These are phyloP conservation scores for Ptiloglossa arizonensis DNA, from an alignment of 1,140 invertebrate genomes.

Conservation along the genomic window DNA sequence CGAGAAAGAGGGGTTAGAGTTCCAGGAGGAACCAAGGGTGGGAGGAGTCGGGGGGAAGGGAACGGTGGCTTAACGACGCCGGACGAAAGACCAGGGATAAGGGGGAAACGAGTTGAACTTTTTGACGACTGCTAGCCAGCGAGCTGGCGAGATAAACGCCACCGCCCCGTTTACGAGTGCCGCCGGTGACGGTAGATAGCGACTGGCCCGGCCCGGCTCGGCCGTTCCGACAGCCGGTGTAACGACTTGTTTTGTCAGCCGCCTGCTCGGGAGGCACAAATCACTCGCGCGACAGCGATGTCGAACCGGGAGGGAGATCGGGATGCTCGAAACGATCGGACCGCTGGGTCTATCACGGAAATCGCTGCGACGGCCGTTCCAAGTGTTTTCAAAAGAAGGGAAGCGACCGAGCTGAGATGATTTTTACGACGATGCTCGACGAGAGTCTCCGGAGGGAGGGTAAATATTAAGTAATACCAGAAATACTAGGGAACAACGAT, in stretches of 20 bases:
- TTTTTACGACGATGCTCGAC: background rate
- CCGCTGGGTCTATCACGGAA: conserved; percentile 38
- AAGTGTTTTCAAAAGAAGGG: conserved; percentile 23
- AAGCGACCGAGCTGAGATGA: background rate
- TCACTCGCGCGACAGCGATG: conserved; percentile 46
- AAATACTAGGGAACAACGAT: too few species aligned
- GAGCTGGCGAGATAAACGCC: conserved; percentile 62
- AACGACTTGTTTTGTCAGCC: conserved; percentile 67
- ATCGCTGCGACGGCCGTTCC: conserved; percentile 48
- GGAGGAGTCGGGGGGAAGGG: background rate
- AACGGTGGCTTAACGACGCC: conserved; percentile 55
- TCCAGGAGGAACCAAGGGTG: too few species aligned
- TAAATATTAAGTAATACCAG: too few species aligned
- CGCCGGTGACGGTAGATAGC: conserved; percentile 51
- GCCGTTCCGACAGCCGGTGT: conserved; percentile 46
- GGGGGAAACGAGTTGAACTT: conserved; percentile 61
- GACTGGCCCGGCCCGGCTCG: conserved; percentile 45
- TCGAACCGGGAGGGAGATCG: too few species aligned
- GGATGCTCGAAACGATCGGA: background rate
- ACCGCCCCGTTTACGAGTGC: conserved; percentile 56
- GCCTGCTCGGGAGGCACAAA: conserved; percentile 57
- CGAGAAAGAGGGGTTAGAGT: too few species aligned
- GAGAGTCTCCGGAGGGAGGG: background rate
- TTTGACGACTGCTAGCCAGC: conserved; percentile 58
- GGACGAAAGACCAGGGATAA: conserved; percentile 33